Evolutionary conservation across 2,797 vertebrate species (phyloP), one percentile per base, ranked within the genome.

Genomic region (Toxotes lorentzi): DNA sequence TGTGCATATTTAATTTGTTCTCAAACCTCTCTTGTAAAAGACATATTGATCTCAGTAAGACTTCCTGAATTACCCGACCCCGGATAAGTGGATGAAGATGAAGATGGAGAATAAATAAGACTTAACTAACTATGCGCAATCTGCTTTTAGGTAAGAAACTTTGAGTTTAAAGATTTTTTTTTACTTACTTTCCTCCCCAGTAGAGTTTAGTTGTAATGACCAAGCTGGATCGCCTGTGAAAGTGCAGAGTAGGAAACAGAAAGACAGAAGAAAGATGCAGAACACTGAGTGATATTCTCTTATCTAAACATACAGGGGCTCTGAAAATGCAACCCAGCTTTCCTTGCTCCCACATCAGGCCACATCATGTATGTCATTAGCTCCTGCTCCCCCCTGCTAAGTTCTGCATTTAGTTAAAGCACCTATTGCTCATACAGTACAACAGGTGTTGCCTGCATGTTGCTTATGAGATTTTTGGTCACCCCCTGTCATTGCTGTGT

Each of bases 141-240:
- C 34, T 32, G n/a, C 0, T 1, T 23, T 38, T 17, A 34, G 19
- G 11, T 10, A 30, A 24, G 19, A 7, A 50, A 65, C 58, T 41
- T 0, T 51, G 5, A 61, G 7, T 61, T 71, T 16, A 34, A 1
- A 47, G 5, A 65, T 30, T 24, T 13, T 35, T 35, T 84, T 0
- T 13, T 41, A 96, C 97, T 98, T 96, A 99, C 98, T 98, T 99
- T 95, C 98, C 98, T 82, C 98, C 98, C 98, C 98, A 99, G 94
- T 98, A 99, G 59, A 99, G 96, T 91, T 99, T 99, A 9, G 98
- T 99, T 60, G 98, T 99, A 70, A 99, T 99, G 90, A 99, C 98
- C 90, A 99, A 91, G 86, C 97, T 99, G 91, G 98, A 99, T 57
- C 98, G 95, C 94, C 98, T 99, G 79, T 32, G 66, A 62, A 62